Percentiles rank a stretch among this genome's conserved stretches.
Conservation (phyloP, 2,888 invertebrate species). For the Amblyjoppa fuscipennis region DNA sequence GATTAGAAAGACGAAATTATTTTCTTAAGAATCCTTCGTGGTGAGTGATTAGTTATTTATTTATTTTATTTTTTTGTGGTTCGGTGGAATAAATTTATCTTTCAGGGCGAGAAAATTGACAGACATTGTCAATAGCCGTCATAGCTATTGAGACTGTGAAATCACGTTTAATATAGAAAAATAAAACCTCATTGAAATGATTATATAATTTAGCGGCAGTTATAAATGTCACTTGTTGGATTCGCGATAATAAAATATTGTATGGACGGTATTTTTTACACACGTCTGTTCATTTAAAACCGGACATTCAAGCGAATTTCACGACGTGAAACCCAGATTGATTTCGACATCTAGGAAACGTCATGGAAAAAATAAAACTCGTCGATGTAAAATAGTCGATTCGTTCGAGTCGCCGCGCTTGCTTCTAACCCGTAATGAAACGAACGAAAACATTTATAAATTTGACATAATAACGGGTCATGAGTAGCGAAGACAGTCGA, state of each 20-base stretch:
- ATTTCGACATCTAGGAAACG: not conserved
- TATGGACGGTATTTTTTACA: not conserved
- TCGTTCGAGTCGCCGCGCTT: not conserved
- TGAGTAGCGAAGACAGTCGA: not conserved
- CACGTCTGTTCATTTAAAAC: not conserved
- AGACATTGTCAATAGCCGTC: not conserved
- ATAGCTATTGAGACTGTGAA: not conserved
- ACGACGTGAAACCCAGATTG: not conserved
- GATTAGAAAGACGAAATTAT: not conserved
- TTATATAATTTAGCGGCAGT: not conserved
- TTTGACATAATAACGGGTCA: not conserved
- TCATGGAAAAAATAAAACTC: not conserved
- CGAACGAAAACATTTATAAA: not conserved
- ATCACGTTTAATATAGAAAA: not conserved
- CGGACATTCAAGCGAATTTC: constrained; percentile 33
- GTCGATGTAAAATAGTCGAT: not conserved
- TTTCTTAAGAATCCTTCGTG: too few species aligned
- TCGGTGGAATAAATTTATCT: not conserved
- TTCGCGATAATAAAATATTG: not conserved
- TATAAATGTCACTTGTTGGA: not conserved
- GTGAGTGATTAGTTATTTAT: too few species aligned
- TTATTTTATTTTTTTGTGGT: not conserved
- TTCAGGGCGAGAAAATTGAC: not conserved
- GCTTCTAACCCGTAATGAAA: not conserved
- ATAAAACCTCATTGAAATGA: not conserved